Percentiles rank a stretch among this genome's conserved stretches.
Evolutionary conservation across 2,113 vertebrate species (phyloP).

Genomic region (Choloepus hoffmanni): DNA sequence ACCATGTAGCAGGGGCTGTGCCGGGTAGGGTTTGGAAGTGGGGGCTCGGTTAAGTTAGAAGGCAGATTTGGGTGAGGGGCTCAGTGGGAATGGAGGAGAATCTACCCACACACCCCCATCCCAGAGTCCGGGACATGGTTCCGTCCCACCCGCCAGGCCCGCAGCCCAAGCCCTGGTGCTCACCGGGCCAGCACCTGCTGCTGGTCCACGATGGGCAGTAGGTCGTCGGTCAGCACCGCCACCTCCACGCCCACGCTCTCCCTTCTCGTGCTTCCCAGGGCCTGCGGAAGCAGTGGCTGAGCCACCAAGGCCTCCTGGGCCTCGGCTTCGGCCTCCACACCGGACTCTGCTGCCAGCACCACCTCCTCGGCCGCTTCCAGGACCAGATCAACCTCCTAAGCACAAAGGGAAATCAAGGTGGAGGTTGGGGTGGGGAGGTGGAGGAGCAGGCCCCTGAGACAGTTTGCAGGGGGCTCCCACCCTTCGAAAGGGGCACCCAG

Average conservation of each 20-base stretch:
- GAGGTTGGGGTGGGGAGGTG: background rate
- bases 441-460: accelerated
- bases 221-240: background rate
- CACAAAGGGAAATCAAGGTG: background rate
- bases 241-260: conserved; percentile 44
- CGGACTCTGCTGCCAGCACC: background rate
- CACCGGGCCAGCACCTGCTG: conserved; percentile 92
- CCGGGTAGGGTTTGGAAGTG: too few relatives aligned
- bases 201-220: conserved; percentile 84
- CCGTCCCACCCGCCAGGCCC: accelerated
- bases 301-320: conserved; percentile 40
- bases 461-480: accelerated
- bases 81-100: background rate
- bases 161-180: background rate
- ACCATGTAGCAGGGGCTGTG: background rate
- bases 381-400: conserved; percentile 49
- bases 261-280: background rate
- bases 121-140: background rate
- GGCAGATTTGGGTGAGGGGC: background rate
- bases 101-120: background rate
- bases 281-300: background rate
- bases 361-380: background rate
- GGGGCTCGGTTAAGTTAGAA: accelerated
- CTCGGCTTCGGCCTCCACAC: background rate
- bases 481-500: background rate